These are phyloP conservation scores for Acanthopleura granulata DNA, from an alignment of 2,888 invertebrate genomes.

Conservation along the genomic window DNA sequence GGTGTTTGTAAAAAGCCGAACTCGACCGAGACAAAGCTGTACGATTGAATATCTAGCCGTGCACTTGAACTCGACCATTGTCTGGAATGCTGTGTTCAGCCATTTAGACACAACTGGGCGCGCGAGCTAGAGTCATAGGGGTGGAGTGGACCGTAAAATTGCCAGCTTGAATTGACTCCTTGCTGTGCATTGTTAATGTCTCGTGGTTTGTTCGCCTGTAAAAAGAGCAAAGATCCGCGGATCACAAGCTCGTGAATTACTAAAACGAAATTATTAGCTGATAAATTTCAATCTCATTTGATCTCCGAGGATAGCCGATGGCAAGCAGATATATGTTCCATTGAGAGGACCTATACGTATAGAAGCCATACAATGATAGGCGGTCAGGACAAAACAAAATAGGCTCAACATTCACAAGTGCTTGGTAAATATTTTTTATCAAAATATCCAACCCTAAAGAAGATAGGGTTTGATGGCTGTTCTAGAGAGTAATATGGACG, in stretches of 20 bases:
- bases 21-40: too few relatives aligned
- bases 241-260: neutral
- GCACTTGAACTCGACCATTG: too few relatives aligned
- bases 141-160: slow-evolving; percentile 1
- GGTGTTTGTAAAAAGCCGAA: too few relatives aligned
- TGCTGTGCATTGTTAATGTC: neutral
- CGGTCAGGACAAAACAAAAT: too few relatives aligned
- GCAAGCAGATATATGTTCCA: neutral
- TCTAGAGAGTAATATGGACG: neutral
- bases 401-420: too few relatives aligned
- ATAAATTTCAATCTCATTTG: neutral
- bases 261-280: slow-evolving; percentile 1
- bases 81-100: neutral
- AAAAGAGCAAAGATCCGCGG: neutral
- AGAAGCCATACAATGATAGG: too few relatives aligned
- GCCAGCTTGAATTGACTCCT: neutral
- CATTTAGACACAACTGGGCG: neutral
- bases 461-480: neutral
- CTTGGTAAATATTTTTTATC: slow-evolving; percentile 6
- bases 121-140: neutral
- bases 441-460: neutral
- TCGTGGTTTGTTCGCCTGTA: neutral
- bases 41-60: too few relatives aligned
- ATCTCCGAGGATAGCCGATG: neutral
- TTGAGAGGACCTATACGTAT: too few relatives aligned